Evolutionary conservation across 2,113 vertebrate genomes (phyloP).

Genomic region (Bungarus multicinctus): DNA sequence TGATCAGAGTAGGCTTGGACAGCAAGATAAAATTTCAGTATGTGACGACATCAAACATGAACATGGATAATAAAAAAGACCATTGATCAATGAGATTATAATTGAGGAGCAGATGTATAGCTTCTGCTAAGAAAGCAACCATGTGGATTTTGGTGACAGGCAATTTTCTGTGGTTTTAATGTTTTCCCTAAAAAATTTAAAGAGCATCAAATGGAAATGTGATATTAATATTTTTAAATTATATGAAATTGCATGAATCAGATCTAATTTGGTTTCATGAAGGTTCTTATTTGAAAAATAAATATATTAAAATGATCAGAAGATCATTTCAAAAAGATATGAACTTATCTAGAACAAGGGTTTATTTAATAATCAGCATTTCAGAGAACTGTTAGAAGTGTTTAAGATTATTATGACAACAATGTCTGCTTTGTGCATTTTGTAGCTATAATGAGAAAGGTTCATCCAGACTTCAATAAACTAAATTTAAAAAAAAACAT

Average conservation of each 20-base stretch:
- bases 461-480: neutral
- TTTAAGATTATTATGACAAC: neutral
- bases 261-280: constrained; percentile 8
- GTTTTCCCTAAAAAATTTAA: constrained; percentile 51
- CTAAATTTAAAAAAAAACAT: neutral
- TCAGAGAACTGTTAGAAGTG: neutral
- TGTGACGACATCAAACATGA: constrained; percentile 44
- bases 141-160: constrained; percentile 62
- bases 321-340: rapidly evolving
- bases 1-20: constrained; percentile 3
- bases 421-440: neutral
- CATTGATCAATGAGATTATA: constrained; percentile 4
- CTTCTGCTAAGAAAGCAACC: constrained; percentile 26
- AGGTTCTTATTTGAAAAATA: constrained; percentile 23
- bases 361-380: neutral
- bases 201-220: constrained; percentile 53
- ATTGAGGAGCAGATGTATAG: constrained; percentile 42
- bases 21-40: constrained; percentile 59
- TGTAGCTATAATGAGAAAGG: neutral
- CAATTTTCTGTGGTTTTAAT: constrained; percentile 61
- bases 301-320: constrained; percentile 20
- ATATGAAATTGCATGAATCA: neutral
- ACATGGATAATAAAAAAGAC: constrained; percentile 36
- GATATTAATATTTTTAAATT: constrained; percentile 43
- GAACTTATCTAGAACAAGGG: neutral